These are phyloP conservation scores for Sturnira hondurensis DNA, from an alignment of 2,113 vertebrate genomes.

Conservation along the genomic window DNA sequence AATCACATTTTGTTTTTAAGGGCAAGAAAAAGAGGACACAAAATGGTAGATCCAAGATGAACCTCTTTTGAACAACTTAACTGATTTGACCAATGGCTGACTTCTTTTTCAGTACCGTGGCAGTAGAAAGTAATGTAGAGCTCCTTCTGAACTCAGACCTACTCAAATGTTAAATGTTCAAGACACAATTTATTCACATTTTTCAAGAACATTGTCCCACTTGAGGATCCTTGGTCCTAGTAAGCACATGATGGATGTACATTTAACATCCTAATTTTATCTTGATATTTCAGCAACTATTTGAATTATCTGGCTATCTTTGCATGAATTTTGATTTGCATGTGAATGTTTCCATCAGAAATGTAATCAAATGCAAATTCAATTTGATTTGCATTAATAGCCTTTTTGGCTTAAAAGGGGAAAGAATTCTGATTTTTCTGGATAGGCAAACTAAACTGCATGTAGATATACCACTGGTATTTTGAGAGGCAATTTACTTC, in stretches of 20 bases:
- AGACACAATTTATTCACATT: not conserved
- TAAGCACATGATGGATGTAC: constrained; percentile 58
- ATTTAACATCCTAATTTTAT: constrained; percentile 71
- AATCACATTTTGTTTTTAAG: constrained; percentile 16
- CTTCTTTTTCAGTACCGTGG: not conserved
- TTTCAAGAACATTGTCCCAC: constrained; percentile 19
- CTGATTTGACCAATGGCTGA: not conserved
- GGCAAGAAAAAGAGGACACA: not conserved
- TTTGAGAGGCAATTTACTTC: constrained; percentile 60
- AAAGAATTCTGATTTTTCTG: constrained; percentile 72
- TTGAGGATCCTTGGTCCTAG: constrained; percentile 50
- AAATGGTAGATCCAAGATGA: not conserved
- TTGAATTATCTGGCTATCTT: constrained; percentile 75
- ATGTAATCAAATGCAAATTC: constrained; percentile 78
- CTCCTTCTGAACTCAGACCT: not conserved
- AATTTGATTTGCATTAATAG: constrained; percentile 75
- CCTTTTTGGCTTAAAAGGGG: constrained; percentile 66
- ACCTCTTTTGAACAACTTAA: not conserved
- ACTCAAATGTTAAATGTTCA: constrained; percentile 1
- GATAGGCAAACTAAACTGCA: constrained; percentile 67
- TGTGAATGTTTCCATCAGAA: constrained; percentile 77
- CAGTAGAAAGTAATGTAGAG: not conserved
- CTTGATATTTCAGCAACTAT: constrained; percentile 75
- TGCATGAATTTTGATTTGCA: constrained; percentile 77
- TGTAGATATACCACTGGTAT: constrained; percentile 53